Base-by-base conservation (phyloP, 2,797 vertebrate species). In the Streptopelia turtur region DNA sequence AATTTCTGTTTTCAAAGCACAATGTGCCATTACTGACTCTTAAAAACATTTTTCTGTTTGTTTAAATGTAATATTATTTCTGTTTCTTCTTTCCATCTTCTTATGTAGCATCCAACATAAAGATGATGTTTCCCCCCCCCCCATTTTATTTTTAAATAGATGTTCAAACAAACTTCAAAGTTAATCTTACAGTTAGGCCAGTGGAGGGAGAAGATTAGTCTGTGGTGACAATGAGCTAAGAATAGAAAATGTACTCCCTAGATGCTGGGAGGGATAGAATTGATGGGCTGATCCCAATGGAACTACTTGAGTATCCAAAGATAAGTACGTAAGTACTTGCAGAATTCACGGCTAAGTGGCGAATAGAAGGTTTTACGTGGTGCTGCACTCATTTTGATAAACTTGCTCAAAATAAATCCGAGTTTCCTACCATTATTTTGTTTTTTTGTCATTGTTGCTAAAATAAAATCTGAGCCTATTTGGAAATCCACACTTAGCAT, bases 21-120 rank as follows among this genome's bases (percentile, higher is more conserved):
- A 66, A 47, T 86, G 74, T 94, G 31, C 84, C 89, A 91, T 96
- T 98, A 89, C 85, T 74, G 84, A 90, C 97, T 97, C 95, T 96
- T 96, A 95, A 91, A 88, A 89, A 89, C 85, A 88, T 83, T 95
- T 96, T 95, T 88, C 24, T 16, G 5, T 90, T 96, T 95, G 90
- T 96, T 64, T 65, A 81, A 94, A 95, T 21, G 11, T 75, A 64
- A 37, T 49, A 18, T 24, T 92, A 74, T 74, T 97, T 97, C 61
- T 52, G 3, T 70, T 96, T 93, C 74, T 83, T 87, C 6, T 39
- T 76, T 85, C n/a, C 3, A 17, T 82, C 55, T 50, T 75, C 16
- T 68, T 85, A 45, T 61, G 31, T 63, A 74, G 64, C 37, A 74
- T 20, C 4, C 15, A 76, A 8, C 5, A 18, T 33, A 69, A 55